Conservation (phyloP, 2,113 vertebrate genomes). For the Antechinus flavipes region DNA sequence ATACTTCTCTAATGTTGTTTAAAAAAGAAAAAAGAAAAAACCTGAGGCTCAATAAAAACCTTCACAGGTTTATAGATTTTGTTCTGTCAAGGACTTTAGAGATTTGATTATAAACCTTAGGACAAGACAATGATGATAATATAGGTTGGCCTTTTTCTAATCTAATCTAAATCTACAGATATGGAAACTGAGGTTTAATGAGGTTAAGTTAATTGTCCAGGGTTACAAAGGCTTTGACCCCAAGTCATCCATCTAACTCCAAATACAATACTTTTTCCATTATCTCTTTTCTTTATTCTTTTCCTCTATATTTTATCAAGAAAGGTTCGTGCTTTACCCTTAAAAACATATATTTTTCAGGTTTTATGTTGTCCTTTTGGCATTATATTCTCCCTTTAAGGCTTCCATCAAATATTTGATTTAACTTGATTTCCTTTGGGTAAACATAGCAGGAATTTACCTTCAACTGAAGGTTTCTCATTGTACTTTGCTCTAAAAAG, state of each 20-base stretch:
- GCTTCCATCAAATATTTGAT: background rate
- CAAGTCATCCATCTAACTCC: background rate
- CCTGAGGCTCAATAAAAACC: background rate
- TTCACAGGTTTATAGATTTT: background rate
- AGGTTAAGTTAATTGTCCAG: background rate
- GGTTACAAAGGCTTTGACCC: background rate
- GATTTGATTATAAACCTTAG: background rate
- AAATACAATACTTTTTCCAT: background rate
- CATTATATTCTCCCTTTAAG: background rate
- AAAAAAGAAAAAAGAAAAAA: background rate
- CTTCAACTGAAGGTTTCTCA: background rate
- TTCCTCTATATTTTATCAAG: background rate
- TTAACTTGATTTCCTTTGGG: background rate
- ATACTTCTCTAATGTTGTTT: background rate
- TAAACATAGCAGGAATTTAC: background rate
- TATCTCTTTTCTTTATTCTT: background rate
- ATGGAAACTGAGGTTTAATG: background rate
- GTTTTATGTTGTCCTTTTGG: background rate
- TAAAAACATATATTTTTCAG: background rate
- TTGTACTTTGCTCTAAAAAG: background rate
- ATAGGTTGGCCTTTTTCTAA: background rate
- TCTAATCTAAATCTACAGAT: background rate
- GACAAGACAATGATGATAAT: background rate
- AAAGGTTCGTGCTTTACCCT: background rate
- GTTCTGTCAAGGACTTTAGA: background rate